Evolutionary conservation across 2,113 vertebrate species (phyloP), one percentile per base, ranked within the genome.

Genomic region (Xiphophorus couchianus): DNA sequence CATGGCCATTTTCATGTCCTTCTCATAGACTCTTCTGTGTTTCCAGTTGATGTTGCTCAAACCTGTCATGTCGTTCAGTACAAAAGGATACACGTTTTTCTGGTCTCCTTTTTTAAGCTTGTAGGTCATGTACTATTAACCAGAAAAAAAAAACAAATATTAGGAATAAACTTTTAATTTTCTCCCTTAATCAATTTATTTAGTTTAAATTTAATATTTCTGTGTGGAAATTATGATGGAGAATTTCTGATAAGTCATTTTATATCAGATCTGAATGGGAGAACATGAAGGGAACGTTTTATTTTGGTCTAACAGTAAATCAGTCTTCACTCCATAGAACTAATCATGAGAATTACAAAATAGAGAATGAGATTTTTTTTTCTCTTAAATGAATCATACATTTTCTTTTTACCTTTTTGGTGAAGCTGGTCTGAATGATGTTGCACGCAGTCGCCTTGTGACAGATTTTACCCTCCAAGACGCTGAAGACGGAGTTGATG

Each of bases 401-500:
- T 48, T 48, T 44, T 19, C 7, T 22, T 33, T 33, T 17, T 44
- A 67, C 66, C 66, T 44, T 3, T 9, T 42, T 67, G 37, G 66
- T 67, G n/a, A 14, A 44, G 15, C 25, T 6, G 2, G 7, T 8
- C 4, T 19, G 44, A 19, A 64, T 13, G 11, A 6, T 60, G 28
- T 35, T 63, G 31, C 30, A 19, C 1, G 7, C 62, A 6, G 13
- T 6, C 31, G 62, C 62, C 28, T 17, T 63, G 62, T 15, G 60
- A 62, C 60, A 31, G 14, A 63, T 28, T 63, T 5, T 30, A 17
- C 62, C 62, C 29, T 31, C 15, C 10, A 31, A 22, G 17, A 7
- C 6, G 29, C 62, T 31, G 29, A 17, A 3, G 29, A 63, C 30
- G 2, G 62, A 63, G 37, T 78, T 81, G 58, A 85, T 28, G 63